Evolutionary conservation across 2,113 vertebrate genomes (phyloP), one percentile per base, ranked within the genome.

Genomic region (Equus quagga): DNA sequence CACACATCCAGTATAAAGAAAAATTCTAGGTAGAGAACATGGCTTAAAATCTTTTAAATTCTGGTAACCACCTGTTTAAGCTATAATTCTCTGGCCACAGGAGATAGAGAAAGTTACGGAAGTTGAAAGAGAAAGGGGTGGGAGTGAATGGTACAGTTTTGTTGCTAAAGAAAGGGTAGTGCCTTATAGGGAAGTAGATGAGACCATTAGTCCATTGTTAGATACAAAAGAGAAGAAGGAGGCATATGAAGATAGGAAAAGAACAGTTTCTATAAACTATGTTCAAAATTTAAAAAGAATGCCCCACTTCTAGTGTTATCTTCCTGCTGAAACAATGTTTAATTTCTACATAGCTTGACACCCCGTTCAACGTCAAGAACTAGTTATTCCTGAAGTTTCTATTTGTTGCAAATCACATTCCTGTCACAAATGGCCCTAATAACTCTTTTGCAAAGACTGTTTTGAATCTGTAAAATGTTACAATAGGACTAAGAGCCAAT

Each of bases 401-500:
- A 12, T 81, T 88, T 92, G 21, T 75, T 86, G 44, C 21, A 51
- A 10, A 46, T 56, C 49, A 46, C 28, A 82, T 79, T 92, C 12
- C 31, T 67, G 8, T 79, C 51, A 19, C 19, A 91, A 54, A 17
- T 41, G 44, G 3, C 54, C 56, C 65, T 91, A 12, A 44, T 72
- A 92, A 87, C 19, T 92, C 60, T 58, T 85, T 82, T 58, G 9
- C 24, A 89, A 96, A 92, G 44, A 75, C 7, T 23, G 5, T 49
- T 94, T 95, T 62, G 54, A 85, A 64, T 83, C 64, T 88, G 51
- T 83, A 94, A 97, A 95, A 91, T 54, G 46, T 82, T 67, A 49
- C 0, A 88, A 72, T 49, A 84, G 11, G 19, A 82, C 62, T 69
- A 87, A 88, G 15, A 94, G 58, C 17, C 24, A 92, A 85, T 79